Evolutionary conservation across 2,113 vertebrate species (phyloP).

Genomic region (Myrmophylax atrothorax): DNA sequence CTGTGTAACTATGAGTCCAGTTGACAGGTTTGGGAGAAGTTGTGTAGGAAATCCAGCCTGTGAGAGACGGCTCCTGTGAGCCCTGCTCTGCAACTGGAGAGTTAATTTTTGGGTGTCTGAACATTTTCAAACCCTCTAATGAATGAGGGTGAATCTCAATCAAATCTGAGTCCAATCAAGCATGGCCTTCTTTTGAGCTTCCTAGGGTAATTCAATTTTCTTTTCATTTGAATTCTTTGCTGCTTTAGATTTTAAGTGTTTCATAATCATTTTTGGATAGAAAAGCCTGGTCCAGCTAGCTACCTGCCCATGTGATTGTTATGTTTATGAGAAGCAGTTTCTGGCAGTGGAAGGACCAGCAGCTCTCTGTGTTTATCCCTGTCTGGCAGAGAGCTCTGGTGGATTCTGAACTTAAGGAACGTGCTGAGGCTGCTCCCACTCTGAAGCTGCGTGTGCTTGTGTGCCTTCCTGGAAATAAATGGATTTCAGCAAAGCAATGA

Average conservation of each 20-base stretch:
- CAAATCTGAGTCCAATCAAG: background rate
- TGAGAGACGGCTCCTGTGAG: background rate
- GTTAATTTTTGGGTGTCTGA: background rate
- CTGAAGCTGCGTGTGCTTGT: background rate
- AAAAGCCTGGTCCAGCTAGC: background rate
- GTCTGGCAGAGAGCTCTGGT: background rate
- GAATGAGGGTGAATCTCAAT: background rate
- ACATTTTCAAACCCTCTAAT: background rate
- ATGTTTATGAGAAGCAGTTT: background rate
- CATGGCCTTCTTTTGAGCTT: background rate
- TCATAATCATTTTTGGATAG: background rate
- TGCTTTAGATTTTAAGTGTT: background rate
- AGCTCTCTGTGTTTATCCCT: background rate
- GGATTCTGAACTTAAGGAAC: background rate
- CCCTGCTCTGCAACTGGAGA: background rate
- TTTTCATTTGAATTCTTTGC: background rate
- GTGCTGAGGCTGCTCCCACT: background rate
- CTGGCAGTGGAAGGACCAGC: background rate
- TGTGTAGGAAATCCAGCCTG: background rate
- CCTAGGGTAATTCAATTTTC: background rate
- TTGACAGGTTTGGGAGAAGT: background rate
- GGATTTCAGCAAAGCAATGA: background rate
- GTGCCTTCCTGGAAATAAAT: background rate
- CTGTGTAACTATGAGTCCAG: background rate
- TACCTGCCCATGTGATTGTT: background rate